Base-by-base conservation (phyloP, 2,888 invertebrate genomes). In the Eupsilia transversa region DNA sequence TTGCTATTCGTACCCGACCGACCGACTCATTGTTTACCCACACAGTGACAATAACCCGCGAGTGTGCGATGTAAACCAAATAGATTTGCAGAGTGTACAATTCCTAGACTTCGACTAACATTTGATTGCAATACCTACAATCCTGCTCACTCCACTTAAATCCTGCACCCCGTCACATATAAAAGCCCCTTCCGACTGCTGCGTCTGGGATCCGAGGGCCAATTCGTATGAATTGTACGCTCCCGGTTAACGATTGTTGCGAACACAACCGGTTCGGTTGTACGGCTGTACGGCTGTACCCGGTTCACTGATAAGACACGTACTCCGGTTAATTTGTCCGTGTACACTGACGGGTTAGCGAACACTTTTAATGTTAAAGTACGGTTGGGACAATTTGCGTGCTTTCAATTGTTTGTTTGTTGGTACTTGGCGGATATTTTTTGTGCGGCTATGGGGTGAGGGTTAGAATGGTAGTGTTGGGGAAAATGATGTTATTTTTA, bases 221-320 rank as follows among this genome's bases (percentile, higher is more conserved):
- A 92, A 92, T 93, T 93, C 91, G 91, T 91, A 91, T 92, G 91
- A 91, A 93, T 92, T 92, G 92, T 91, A 91, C 83, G 81, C 83
- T 79, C 78, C 83, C 88, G 87, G 89, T 86, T 89, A 92, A 92
- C 91, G 92, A 92, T 91, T 92, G 89, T 90, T 89, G 88, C 86
- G 88, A 88, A 87, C 86, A 85, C 84, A 86, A 87, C 89, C 87
- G 87, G 87, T 88, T 89, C 86, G 88, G 89, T 89, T 87, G 86
- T 80, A 89, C 88, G 64, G 54, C 60, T 74, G 61, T 59, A 63
- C 82, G 52, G 75, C 85, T 87, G 85, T 78, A 90, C 85, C 88
- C 88, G 87, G 88, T 84, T 86, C 74, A 80, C 83, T 79, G 93
- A 93, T 93, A 93, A 92, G 92, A 90, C 93, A 93, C 92, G 92